A percentile compares a stretch with the other conserved stretches of the same genome.
Evolutionary conservation across 2,797 vertebrate genomes (phyloP).

Genomic region (Hippocampus kuda): DNA sequence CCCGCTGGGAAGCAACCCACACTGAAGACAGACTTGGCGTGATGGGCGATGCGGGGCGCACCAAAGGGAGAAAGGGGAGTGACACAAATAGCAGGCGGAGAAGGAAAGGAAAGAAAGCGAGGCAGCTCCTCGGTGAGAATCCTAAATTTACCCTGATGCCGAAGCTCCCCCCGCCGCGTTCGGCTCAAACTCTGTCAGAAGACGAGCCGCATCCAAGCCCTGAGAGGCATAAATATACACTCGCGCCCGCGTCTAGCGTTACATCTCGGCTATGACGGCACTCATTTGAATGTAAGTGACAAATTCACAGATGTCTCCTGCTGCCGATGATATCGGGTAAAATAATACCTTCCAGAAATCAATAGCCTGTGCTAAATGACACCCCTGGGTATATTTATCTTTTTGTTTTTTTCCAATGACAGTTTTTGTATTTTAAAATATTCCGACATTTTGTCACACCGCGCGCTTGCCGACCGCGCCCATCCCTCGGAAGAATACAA

Average conservation of each 20-base stretch:
- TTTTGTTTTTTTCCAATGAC: conserved; percentile 21
- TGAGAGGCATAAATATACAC: conserved; percentile 14
- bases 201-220: conserved; percentile 16
- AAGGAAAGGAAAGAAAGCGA: conserved; percentile 23
- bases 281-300: conserved; percentile 14
- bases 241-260: conserved; percentile 21
- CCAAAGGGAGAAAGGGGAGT: conserved; percentile 11
- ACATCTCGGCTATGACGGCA: conserved; percentile 19
- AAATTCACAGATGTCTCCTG: conserved; percentile 9
- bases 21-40: conserved; percentile 45
- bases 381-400: conserved; percentile 31
- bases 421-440: conserved; percentile 28
- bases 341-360: conserved; percentile 20
- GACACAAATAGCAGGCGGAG: conserved; percentile 42
- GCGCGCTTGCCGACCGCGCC: conserved; percentile 35
- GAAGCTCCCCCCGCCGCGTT: conserved; percentile 17
- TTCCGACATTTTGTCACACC: conserved; percentile 50
- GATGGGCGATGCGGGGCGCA: conserved; percentile 30
- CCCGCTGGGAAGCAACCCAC: conserved; percentile 41
- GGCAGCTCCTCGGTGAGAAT: conserved; percentile 30
- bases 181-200: conserved; percentile 28
- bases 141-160: conserved; percentile 39
- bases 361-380: conserved; percentile 21
- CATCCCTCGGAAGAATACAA: conserved; percentile 34
- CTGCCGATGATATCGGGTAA: background rate